A percentile compares a stretch with the other conserved stretches of the same genome.
Evolutionary conservation across 2,888 invertebrate species (phyloP).

Genomic region (Drosophila rubida): DNA sequence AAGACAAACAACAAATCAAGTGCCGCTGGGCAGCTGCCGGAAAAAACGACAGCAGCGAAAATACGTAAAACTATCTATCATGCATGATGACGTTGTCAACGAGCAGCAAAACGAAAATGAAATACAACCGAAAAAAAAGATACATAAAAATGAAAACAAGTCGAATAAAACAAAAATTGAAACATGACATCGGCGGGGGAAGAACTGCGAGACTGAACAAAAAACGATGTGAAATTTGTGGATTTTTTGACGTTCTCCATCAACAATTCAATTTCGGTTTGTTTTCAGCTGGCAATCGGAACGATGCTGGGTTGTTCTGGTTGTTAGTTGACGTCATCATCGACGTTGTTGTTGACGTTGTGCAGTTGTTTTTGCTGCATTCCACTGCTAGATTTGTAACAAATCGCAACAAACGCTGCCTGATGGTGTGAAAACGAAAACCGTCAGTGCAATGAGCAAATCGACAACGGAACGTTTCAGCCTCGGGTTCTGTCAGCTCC

Average conservation of each 20-base stretch:
- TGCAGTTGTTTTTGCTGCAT: conserved; percentile 23
- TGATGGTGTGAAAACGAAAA: conserved; percentile 78
- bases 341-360: conserved; percentile 2
- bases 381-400: conserved; percentile 56
- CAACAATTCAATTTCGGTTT: conserved; percentile 73
- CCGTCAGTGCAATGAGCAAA: conserved; percentile 60
- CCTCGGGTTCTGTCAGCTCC: conserved; percentile 12
- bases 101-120: conserved; percentile 25
- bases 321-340: conserved; percentile 4
- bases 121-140: conserved; percentile 3
- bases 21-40: conserved; percentile 67
- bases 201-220: no score
- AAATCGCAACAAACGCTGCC: conserved; percentile 69
- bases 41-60: conserved; percentile 60
- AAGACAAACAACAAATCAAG: conserved; percentile 80
- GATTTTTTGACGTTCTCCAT: conserved; percentile 65
- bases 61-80: conserved; percentile 80
- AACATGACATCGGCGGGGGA: conserved; percentile 25
- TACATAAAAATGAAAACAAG: conserved; percentile 12
- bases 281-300: conserved; percentile 32
- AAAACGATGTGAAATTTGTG: conserved; percentile 43
- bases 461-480: conserved; percentile 49
- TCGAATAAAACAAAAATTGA: conserved; percentile 20
- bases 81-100: conserved; percentile 74
- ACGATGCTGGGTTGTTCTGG: conserved; percentile 9